Base-by-base conservation (phyloP, 2,113 vertebrate species). In the Pluvianellus socialis region DNA sequence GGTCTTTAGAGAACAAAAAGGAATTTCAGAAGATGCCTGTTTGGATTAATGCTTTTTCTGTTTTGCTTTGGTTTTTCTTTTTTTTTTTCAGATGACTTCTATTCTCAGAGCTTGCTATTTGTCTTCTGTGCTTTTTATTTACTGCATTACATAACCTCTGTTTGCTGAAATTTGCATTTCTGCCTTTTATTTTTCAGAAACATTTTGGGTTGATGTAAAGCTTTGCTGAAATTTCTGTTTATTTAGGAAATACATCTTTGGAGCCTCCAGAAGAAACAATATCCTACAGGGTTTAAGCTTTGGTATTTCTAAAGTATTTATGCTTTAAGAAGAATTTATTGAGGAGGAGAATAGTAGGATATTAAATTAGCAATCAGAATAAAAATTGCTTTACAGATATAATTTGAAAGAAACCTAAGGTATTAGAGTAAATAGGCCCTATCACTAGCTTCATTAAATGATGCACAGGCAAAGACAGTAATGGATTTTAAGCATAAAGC, bases 101-200 rank as follows among this genome's bases (percentile, higher is more conserved):
- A 21, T 87, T 92, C 32, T 91, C 24, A 62, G 77, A 88, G 30
- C 49, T 84, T 92, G 45, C 38, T 93, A 7, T 91, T 92, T 94
- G 56, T 92, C 50, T 70, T 72, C 26, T 70, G 14, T 76, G 27
- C 21, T 86, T 96, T 88, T 84, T 95, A 61, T 92, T 95, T 84
- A 71, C 63, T 75, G 33, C 1, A 2, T 93, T 91, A 75, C 16
- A 22, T 91, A 93, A 93, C 76, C 63, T 88, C 45, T 2, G 2
- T 74, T 88, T 88, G 35, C 50, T 92, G 79, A 53, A 88, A 96
- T 94, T 82, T 92, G 66, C 70, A 88, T 81, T 94, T 92, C 67
- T 97, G 66, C 83, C 33, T 79, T 87, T 90, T 86, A 79, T 40
- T 81, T 83, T 83, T 81, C 61, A 85, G 56, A 89, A 90, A 61